Conservation (phyloP, 2,888 invertebrate genomes). For the Phragmatobia fuliginosa region DNA sequence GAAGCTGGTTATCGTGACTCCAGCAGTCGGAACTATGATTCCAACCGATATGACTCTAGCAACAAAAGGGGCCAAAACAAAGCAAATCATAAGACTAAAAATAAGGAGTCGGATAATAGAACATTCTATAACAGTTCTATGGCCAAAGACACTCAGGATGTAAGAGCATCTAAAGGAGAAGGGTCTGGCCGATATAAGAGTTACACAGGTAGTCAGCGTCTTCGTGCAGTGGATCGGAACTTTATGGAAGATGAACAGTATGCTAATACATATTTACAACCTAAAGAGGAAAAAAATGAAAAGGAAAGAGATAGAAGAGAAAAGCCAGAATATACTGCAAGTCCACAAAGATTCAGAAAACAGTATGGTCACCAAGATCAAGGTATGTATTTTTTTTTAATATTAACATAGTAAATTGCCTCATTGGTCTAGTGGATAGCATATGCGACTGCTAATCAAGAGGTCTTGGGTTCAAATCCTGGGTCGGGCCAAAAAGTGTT, state of each 20-base stretch:
- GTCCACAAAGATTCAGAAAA: conserved; percentile 65
- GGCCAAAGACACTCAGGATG: conserved; percentile 72
- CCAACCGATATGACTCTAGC: conserved; percentile 45
- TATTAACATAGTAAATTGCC: too few species aligned
- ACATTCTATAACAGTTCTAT: conserved; percentile 79
- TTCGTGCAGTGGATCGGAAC: conserved; percentile 66
- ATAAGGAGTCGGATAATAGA: conserved; percentile 72
- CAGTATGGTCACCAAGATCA: conserved; percentile 58
- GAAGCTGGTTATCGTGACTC: conserved; percentile 39
- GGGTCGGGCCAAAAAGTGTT: too few species aligned
- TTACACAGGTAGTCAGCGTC: conserved; percentile 73
- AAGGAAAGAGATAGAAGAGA: conserved; percentile 34
- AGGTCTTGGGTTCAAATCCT: too few species aligned
- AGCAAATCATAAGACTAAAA: conserved; percentile 67
- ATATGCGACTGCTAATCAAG: too few species aligned
- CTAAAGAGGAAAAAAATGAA: conserved; percentile 63
- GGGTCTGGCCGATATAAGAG: conserved; percentile 63
- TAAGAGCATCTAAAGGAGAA: conserved; percentile 70
- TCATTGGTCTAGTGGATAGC: too few species aligned
- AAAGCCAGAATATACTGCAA: conserved; percentile 59
- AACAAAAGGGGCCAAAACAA: conserved; percentile 69
- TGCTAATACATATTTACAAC: conserved; percentile 72
- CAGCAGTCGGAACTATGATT: conserved; percentile 28
- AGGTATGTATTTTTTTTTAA: conserved; percentile 45
- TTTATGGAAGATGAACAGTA: conserved; percentile 77